A percentile compares a stretch with the other conserved stretches of the same genome.
These are phyloP conservation scores for Drosophila murphyi DNA, from an alignment of 1,140 invertebrate genomes.

Conservation along the genomic window DNA sequence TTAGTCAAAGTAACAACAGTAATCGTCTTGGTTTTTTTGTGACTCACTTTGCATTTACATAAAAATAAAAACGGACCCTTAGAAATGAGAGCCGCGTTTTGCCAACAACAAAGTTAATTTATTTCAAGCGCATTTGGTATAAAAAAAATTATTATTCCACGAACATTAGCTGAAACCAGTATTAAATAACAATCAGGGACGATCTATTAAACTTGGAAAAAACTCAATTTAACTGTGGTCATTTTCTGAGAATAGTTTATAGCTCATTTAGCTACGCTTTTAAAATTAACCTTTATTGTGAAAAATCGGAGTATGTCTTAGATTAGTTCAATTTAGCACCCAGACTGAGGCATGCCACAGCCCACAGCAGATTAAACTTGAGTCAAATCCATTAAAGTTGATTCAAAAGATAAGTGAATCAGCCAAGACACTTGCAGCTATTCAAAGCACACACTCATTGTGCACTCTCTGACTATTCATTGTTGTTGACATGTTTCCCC, in stretches of 20 bases:
- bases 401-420: constrained; percentile 36
- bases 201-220: constrained; percentile 4
- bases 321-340: constrained; percentile 37
- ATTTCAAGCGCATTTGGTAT: constrained; percentile 12
- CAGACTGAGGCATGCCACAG: constrained; percentile 11
- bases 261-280: too few species aligned
- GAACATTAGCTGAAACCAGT: constrained; percentile 3
- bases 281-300: neutral
- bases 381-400: constrained; percentile 45
- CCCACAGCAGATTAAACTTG: constrained; percentile 14
- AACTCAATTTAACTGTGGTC: neutral
- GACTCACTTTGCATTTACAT: constrained; percentile 29
- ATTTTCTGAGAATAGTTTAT: too few species aligned
- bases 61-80: constrained; percentile 22
- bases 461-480: neutral
- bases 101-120: constrained; percentile 23
- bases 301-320: constrained; percentile 1
- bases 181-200: neutral
- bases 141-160: constrained; percentile 31
- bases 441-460: neutral
- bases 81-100: constrained; percentile 22
- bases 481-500: constrained; percentile 16
- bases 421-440: constrained; percentile 30
- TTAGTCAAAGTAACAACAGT: constrained; percentile 22
- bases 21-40: constrained; percentile 14